Percentiles rank a stretch among this genome's conserved stretches.
phyloP scores from a whole-genome alignment of 2,888 invertebrate genomes.

The Capitulum mitella region DNA sequence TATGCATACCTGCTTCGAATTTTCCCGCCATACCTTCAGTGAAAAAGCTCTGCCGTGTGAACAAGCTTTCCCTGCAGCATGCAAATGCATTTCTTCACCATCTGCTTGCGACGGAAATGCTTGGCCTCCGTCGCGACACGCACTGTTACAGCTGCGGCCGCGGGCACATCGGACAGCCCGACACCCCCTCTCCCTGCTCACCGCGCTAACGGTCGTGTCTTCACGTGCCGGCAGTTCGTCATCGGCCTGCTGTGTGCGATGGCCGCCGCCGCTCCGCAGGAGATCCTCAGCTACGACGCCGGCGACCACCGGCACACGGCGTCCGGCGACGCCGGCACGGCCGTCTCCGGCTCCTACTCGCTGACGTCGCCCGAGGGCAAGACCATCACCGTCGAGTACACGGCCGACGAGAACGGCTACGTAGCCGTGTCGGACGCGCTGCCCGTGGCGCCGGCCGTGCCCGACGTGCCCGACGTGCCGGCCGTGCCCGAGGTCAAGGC shows the following conservation, averaged over 20 bases:
- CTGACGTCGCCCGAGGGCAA: constrained; percentile 52
- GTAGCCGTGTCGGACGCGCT: constrained; percentile 55
- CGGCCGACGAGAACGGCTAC: constrained; percentile 68
- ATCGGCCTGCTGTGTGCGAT: neutral
- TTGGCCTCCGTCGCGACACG: no score
- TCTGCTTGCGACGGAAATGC: no score
- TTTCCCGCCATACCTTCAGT: no score
- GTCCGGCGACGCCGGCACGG: neutral
- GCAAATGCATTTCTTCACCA: no score
- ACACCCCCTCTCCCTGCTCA: no score
- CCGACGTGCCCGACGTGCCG: constrained; percentile 54
- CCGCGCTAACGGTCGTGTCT: neutral
- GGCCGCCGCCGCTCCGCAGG: neutral
- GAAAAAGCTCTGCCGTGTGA: no score
- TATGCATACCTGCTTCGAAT: no score
- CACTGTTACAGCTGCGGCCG: no score
- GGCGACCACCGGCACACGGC: neutral
- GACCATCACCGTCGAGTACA: constrained; percentile 64
- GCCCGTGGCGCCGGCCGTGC: constrained; percentile 27
- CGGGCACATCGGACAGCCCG: no score
- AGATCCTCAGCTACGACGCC: neutral
- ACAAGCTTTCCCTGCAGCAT: no score
- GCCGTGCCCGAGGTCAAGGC: constrained; percentile 68
- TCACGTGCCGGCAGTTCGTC: neutral
- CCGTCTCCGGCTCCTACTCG: constrained; percentile 52